phyloP scores from a whole-genome alignment of 1,140 invertebrate species.

The Acyrthosiphon pisum region DNA sequence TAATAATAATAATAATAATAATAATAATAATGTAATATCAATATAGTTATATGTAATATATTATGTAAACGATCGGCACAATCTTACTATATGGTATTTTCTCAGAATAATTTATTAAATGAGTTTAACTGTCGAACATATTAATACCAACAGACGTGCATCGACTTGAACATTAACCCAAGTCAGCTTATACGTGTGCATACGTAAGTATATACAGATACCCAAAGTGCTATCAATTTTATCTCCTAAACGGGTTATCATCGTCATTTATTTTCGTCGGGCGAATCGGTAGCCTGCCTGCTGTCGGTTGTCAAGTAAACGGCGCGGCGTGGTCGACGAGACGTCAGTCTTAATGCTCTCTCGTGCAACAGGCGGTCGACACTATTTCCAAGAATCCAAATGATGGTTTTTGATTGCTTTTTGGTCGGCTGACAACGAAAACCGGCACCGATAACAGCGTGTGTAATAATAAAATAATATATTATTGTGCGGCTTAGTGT shows the following conservation, averaged over 20 bases:
- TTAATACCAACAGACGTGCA: neutral
- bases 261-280: neutral
- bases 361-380: neutral
- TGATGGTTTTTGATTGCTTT: constrained; percentile 8
- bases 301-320: neutral
- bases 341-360: neutral
- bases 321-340: neutral
- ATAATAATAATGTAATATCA: too few relatives aligned
- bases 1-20: too few relatives aligned
- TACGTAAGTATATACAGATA: neutral
- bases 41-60: neutral
- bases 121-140: too few relatives aligned
- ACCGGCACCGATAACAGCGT: neutral
- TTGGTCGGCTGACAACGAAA: neutral
- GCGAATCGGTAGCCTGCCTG: neutral
- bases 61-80: neutral
- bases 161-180: neutral
- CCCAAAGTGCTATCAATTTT: neutral
- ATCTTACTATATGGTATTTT: neutral
- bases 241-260: neutral
- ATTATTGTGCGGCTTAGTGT: neutral
- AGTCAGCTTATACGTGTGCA: neutral
- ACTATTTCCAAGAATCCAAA: neutral
- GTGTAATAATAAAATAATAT: neutral
- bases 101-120: neutral